A percentile compares a stretch with the other conserved stretches of the same genome.
phyloP scores from a whole-genome alignment of 2,113 vertebrate species.

The Tauraco erythrolophus region DNA sequence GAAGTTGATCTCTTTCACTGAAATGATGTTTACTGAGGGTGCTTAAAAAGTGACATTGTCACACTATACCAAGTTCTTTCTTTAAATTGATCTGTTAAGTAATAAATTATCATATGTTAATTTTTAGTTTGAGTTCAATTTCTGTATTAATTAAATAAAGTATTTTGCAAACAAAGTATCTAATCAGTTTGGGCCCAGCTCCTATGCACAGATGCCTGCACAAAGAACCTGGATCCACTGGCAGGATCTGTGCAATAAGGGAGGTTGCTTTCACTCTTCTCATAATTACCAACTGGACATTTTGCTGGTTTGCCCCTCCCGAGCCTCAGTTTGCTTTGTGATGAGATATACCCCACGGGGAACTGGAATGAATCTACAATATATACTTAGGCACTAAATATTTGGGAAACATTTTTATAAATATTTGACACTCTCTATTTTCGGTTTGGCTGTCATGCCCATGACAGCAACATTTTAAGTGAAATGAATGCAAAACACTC shows the following conservation, averaged over 20 bases:
- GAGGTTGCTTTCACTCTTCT: neutral
- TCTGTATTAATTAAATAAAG: neutral
- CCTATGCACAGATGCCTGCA: accelerated
- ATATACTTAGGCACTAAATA: neutral
- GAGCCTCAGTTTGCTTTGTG: neutral
- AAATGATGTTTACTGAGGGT: neutral
- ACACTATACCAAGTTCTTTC: neutral
- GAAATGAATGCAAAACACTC: neutral
- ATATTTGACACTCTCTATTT: neutral
- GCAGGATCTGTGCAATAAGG: accelerated
- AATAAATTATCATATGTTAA: neutral
- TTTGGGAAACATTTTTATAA: neutral
- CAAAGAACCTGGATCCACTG: accelerated
- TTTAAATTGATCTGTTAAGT: neutral
- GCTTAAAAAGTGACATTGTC: neutral
- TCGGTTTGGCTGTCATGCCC: neutral
- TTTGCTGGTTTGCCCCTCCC: neutral
- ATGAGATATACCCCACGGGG: neutral
- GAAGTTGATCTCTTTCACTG: neutral
- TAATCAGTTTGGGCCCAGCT: neutral
- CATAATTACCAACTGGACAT: neutral
- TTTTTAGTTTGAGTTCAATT: neutral
- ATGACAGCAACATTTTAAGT: neutral
- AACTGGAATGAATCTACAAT: neutral
- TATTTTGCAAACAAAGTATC: neutral